These are phyloP conservation scores for Rhogogaster chlorosoma DNA, from an alignment of 2,888 invertebrate genomes.

Conservation along the genomic window DNA sequence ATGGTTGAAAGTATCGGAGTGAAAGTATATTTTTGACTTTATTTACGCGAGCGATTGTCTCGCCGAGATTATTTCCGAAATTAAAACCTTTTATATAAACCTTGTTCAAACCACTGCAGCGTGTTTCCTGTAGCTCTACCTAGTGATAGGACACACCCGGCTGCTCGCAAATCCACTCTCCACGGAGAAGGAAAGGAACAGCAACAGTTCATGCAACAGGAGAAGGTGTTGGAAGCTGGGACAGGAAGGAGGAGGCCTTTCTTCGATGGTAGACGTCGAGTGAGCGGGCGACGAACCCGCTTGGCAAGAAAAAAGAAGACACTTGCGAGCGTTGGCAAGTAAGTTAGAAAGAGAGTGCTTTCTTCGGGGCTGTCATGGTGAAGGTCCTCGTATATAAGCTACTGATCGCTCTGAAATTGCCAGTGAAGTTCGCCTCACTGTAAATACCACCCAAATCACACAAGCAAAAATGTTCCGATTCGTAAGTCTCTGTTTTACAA, in stretches of 20 bases:
- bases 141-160: background rate
- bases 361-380: slow-evolving; percentile 72
- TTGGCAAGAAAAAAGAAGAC: slow-evolving; percentile 51
- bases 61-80: background rate
- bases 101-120: background rate
- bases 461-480: slow-evolving; percentile 61
- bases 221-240: slow-evolving; percentile 37
- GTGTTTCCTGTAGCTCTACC: slow-evolving; percentile 11
- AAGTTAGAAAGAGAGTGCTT: slow-evolving; percentile 73
- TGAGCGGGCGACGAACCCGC: slow-evolving; percentile 52
- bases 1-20: background rate
- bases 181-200: slow-evolving; percentile 14
- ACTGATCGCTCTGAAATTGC: slow-evolving; percentile 69
- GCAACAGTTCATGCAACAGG: slow-evolving; percentile 9
- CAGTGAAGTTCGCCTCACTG: slow-evolving; percentile 66
- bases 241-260: slow-evolving; percentile 47
- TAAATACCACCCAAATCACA: slow-evolving; percentile 55
- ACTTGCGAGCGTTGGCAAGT: slow-evolving; percentile 65
- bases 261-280: slow-evolving; percentile 44
- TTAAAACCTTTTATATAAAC: background rate
- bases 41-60: slow-evolving; percentile 6
- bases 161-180: slow-evolving; percentile 29
- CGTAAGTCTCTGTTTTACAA: slow-evolving; percentile 61
- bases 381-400: slow-evolving; percentile 76
- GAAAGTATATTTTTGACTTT: background rate